Evolutionary conservation across 1,140 invertebrate species (phyloP).

Genomic region (Plodia interpunctella): DNA sequence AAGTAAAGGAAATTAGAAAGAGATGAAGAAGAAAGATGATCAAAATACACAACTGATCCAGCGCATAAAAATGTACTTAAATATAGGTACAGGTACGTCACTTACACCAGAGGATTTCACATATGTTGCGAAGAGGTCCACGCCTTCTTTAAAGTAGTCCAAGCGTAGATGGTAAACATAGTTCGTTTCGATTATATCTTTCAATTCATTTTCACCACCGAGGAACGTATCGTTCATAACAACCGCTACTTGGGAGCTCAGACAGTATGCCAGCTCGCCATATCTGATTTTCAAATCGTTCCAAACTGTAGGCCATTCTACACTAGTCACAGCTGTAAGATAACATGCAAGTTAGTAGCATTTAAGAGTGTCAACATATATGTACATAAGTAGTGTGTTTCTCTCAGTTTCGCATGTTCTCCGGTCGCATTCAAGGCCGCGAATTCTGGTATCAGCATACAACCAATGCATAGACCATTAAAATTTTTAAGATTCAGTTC

Average conservation of each 20-base stretch:
- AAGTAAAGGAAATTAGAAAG: too few species aligned
- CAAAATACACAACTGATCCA: too few species aligned
- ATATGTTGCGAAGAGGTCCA: constrained; percentile 49
- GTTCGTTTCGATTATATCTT: constrained; percentile 55
- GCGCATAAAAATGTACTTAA: too few species aligned
- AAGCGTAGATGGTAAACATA: constrained; percentile 52
- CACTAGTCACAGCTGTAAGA: constrained; percentile 42
- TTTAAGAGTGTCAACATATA: too few species aligned
- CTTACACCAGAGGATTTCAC: constrained; percentile 47
- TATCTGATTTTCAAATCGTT: constrained; percentile 51
- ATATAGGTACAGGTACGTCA: constrained; percentile 1
- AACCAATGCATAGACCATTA: too few species aligned
- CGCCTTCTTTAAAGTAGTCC: constrained; percentile 61
- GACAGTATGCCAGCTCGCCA: constrained; percentile 44
- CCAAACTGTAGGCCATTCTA: constrained; percentile 54
- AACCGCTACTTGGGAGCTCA: constrained; percentile 54
- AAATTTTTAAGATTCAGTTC: too few species aligned
- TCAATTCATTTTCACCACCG: constrained; percentile 65
- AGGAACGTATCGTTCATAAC: constrained; percentile 63
- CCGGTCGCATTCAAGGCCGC: too few species aligned
- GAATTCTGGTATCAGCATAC: too few species aligned
- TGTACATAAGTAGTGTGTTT: too few species aligned
- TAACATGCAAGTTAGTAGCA: too few species aligned
- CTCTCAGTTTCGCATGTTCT: too few species aligned
- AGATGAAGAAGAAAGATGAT: too few species aligned